Percentiles rank a stretch among this genome's conserved stretches.
phyloP scores from a whole-genome alignment of 2,797 vertebrate genomes.

The Eulemur rubriventer region DNA sequence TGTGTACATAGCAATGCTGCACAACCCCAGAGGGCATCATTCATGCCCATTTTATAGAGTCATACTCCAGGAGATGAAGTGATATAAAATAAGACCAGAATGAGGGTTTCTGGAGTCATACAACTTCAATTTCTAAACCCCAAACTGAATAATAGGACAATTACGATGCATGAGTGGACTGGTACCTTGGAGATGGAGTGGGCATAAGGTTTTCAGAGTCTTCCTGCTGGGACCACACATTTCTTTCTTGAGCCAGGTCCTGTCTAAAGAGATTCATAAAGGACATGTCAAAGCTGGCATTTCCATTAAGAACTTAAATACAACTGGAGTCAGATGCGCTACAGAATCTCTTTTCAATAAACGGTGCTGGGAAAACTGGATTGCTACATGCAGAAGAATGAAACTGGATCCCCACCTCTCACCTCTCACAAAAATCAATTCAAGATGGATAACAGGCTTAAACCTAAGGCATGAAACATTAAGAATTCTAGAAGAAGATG shows the following conservation, averaged over 20 bases:
- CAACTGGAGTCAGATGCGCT: too few species aligned
- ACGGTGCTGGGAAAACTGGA: too few species aligned
- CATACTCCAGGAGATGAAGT: background rate
- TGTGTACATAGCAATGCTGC: background rate
- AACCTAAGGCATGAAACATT: too few species aligned
- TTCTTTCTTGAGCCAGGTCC: background rate
- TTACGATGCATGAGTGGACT: background rate
- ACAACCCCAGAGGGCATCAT: background rate
- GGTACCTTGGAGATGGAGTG: background rate
- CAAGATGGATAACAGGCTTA: too few species aligned
- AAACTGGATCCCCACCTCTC: too few species aligned
- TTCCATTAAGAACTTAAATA: constrained; percentile 6
- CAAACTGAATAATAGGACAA: background rate
- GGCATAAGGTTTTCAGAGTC: background rate
- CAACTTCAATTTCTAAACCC: background rate
- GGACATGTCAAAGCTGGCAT: background rate
- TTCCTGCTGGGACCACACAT: background rate
- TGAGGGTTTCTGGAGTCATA: background rate
- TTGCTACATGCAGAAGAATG: too few species aligned
- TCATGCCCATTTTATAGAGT: background rate
- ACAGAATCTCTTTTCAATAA: too few species aligned
- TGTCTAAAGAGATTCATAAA: background rate
- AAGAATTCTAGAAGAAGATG: too few species aligned
- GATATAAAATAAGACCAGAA: background rate
- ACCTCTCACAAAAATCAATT: too few species aligned